Conservation (phyloP, 92 coral and sea anemone genomes). For the Actinostola sp. region DNA sequence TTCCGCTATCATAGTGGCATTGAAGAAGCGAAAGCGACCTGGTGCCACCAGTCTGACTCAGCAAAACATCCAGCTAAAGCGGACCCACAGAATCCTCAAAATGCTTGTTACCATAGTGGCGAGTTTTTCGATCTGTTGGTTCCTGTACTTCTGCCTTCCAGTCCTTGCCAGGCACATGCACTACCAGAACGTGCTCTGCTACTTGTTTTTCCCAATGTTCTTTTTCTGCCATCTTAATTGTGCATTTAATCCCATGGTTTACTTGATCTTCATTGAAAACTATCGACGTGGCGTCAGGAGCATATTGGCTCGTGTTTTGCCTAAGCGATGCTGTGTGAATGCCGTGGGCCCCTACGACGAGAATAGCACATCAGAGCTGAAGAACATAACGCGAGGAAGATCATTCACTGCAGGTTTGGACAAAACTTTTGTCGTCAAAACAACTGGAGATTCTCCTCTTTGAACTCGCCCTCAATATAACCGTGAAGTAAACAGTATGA, state of each 20-base stretch:
- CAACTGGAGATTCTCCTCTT: neutral
- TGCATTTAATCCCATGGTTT: constrained; percentile 68
- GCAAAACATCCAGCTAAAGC: constrained; percentile 38
- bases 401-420: neutral
- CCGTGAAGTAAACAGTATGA: no score
- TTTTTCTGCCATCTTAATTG: constrained; percentile 58
- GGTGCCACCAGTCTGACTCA: constrained; percentile 45
- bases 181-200: constrained; percentile 28
- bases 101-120: constrained; percentile 59
- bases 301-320: neutral
- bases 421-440: neutral
- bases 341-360: constrained; percentile 20
- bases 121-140: constrained; percentile 61
- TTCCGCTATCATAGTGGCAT: constrained; percentile 46
- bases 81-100: constrained; percentile 57
- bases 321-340: neutral
- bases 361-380: constrained; percentile 15
- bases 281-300: constrained; percentile 51
- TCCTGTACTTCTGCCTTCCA: constrained; percentile 55
- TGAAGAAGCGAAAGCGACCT: constrained; percentile 51
- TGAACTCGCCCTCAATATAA: no score
- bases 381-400: neutral
- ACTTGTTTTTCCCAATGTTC: constrained; percentile 29
- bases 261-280: constrained; percentile 52
- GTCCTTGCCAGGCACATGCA: constrained; percentile 17